Conservation (phyloP, 2,888 invertebrate species). For the Rhabditoides inermis region DNA sequence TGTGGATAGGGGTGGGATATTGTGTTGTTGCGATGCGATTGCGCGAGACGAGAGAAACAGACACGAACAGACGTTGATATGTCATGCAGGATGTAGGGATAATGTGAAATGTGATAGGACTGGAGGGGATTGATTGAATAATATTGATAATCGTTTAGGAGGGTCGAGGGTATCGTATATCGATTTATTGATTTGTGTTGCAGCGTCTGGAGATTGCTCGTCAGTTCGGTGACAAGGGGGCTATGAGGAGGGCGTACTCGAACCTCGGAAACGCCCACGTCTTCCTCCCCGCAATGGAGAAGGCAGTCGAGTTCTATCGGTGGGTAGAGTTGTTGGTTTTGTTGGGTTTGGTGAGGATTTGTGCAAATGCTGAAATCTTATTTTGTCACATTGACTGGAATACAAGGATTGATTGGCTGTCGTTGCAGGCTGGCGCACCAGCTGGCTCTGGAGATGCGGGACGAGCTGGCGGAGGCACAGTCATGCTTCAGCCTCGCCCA, state of each 20-base stretch:
- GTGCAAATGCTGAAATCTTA: too few relatives aligned
- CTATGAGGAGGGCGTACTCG: constrained; percentile 94
- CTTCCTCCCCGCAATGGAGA: constrained; percentile 75
- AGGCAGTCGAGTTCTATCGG: constrained; percentile 19
- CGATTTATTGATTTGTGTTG: constrained; percentile 51
- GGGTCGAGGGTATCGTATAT: too few relatives aligned
- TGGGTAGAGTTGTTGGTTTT: too few relatives aligned
- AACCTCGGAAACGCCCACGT: constrained; percentile 94
- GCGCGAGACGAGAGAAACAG: too few relatives aligned
- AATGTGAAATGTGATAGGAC: too few relatives aligned
- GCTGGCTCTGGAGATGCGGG: constrained; percentile 80
- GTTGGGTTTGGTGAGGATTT: too few relatives aligned
- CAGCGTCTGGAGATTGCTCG: constrained; percentile 80
- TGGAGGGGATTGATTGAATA: too few relatives aligned
- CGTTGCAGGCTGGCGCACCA: constrained; percentile 68
- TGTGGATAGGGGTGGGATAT: too few relatives aligned
- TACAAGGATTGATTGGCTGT: not conserved
- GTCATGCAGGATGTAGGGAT: too few relatives aligned
- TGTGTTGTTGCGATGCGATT: too few relatives aligned
- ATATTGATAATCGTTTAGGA: too few relatives aligned
- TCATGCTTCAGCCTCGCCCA: constrained; percentile 94
- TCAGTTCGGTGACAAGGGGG: constrained; percentile 80
- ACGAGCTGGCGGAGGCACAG: constrained; percentile 89
- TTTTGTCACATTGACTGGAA: not conserved
- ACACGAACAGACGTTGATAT: too few relatives aligned